Conservation (phyloP, 2,797 vertebrate genomes). For the Arctocebus calabarensis region DNA sequence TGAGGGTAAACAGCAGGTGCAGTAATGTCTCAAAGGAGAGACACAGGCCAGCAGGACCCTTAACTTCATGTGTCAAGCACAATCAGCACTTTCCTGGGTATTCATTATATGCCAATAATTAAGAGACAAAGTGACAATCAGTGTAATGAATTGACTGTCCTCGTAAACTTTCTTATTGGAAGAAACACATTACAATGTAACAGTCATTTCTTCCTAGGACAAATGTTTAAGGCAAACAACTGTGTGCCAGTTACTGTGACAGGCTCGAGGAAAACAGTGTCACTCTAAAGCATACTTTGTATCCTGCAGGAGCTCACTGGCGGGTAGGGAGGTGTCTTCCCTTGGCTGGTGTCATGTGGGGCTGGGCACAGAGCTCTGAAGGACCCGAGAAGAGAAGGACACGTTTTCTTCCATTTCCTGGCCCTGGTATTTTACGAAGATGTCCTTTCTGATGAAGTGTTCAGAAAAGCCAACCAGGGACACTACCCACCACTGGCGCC, state of each 20-base stretch:
- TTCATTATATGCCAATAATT: not conserved
- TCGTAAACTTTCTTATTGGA: not conserved
- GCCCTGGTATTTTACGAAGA: not conserved
- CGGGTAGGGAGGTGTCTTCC: too few relatives aligned
- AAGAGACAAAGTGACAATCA: not conserved
- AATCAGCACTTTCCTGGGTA: not conserved
- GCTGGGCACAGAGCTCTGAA: not conserved
- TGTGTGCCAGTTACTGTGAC: not conserved
- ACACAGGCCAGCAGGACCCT: accelerated
- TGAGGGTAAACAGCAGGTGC: too few relatives aligned
- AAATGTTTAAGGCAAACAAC: not conserved
- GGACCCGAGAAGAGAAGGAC: not conserved
- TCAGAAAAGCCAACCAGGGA: not conserved
- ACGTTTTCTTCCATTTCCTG: not conserved
- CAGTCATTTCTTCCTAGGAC: not conserved
- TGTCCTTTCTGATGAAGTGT: not conserved
- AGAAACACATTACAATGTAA: not conserved
- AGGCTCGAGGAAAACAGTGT: not conserved
- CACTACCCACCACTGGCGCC: not conserved
- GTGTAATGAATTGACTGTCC: too few relatives aligned
- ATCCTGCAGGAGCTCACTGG: not conserved
- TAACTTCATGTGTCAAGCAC: not conserved
- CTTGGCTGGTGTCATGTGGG: accelerated
- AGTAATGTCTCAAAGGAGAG: not conserved
- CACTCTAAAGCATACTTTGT: not conserved